phyloP scores from a whole-genome alignment of 2,113 vertebrate species.

The Cyprinodon variegatus region DNA sequence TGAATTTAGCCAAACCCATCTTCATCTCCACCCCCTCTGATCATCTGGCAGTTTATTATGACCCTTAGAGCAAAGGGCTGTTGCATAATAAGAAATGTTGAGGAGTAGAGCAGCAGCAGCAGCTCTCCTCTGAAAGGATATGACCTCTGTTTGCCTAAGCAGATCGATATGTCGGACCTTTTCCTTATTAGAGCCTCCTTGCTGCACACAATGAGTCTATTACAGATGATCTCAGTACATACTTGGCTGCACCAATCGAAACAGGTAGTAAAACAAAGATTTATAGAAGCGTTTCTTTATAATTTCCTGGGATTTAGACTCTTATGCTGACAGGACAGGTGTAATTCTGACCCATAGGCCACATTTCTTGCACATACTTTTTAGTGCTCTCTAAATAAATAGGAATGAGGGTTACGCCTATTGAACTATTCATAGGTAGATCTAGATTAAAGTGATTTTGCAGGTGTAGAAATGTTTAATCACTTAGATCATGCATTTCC shows the following conservation, averaged over 20 bases:
- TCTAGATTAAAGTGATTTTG: too few relatives aligned
- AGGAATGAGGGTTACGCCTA: too few relatives aligned
- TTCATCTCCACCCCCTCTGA: constrained; percentile 4
- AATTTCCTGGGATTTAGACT: neutral
- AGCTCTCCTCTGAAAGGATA: neutral
- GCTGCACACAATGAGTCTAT: neutral
- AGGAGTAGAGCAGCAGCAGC: neutral
- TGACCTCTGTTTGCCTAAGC: neutral
- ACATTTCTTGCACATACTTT: neutral
- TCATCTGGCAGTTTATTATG: neutral
- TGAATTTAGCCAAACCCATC: constrained; percentile 6
- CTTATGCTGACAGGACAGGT: too few relatives aligned
- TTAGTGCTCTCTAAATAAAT: too few relatives aligned
- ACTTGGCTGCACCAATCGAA: neutral
- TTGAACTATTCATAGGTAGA: too few relatives aligned
- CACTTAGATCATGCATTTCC: too few relatives aligned
- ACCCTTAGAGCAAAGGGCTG: neutral
- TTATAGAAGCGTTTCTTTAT: neutral
- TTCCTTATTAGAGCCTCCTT: neutral
- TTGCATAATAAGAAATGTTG: neutral
- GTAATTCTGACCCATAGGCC: neutral
- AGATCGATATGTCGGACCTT: neutral
- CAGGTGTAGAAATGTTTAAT: too few relatives aligned
- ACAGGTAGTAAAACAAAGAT: neutral
- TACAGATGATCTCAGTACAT: neutral